Conservation (phyloP, 2,113 vertebrate species). For the Erythrolamprus reginae region DNA sequence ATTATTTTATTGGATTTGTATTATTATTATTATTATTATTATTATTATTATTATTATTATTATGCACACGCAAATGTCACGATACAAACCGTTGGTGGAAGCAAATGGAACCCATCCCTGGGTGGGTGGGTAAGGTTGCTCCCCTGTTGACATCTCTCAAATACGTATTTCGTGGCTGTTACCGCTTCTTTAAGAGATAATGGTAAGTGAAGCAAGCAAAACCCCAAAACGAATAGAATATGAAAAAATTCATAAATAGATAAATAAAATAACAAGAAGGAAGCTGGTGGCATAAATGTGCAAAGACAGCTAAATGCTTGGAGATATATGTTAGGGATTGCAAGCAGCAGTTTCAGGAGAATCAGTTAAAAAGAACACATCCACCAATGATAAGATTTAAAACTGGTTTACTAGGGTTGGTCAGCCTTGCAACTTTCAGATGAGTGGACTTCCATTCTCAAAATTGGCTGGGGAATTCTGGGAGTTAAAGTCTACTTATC, state of each 20-base stretch:
- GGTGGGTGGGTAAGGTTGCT: background rate
- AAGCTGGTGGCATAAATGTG: background rate
- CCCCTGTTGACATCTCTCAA: background rate
- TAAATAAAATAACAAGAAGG: background rate
- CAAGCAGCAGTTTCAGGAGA: background rate
- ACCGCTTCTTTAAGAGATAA: background rate
- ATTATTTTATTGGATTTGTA: no score
- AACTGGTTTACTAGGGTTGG: background rate
- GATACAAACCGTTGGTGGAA: no score
- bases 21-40: no score
- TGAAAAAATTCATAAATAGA: no score
- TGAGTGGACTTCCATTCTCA: background rate
- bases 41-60: no score
- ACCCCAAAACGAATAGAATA: background rate
- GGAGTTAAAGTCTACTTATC: background rate
- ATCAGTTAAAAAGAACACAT: background rate
- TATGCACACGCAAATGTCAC: no score
- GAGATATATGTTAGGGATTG: no score
- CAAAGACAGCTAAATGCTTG: no score
- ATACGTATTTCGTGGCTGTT: background rate
- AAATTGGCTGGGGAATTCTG: background rate
- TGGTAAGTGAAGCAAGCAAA: background rate
- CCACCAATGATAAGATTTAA: background rate
- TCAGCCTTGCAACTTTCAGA: background rate
- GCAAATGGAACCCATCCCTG: no score